Evolutionary conservation across 1,140 invertebrate genomes (phyloP), one percentile per base, ranked within the genome.

Genomic region (Camponotus vicinus): DNA sequence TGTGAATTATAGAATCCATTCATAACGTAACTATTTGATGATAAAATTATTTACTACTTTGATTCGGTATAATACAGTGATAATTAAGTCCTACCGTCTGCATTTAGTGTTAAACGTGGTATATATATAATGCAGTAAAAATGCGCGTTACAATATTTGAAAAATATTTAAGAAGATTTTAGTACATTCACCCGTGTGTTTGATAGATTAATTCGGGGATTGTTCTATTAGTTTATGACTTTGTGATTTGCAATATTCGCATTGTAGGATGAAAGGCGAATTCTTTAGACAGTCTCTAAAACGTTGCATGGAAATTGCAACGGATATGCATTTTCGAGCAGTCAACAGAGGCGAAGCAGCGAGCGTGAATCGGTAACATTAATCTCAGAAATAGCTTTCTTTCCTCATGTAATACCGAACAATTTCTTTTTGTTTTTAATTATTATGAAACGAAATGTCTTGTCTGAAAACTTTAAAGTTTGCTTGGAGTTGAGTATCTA

Each of bases 351-450:
- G 69, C 71, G 75, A 86, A 89, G 87, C 87, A 73, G 73, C 64
- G 49, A 40, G 88, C 66, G 73, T 64, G 87, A 89, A 80, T 89
- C 75, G 76, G 61, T 75, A 59, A 77, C 49, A 78, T 86, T 88
- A 75, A 84, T 83, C 69, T 32, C 55, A 37, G 79, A 83, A 83
- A 59, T 83, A 61, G 55, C 34, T 13, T 55, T 64, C 42, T 77
- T 34, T 76, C 34, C 9, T 64, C 18, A 13, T 11, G 21, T 21
- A 1, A 8, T 15, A 34, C 9, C 27, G 34, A n/a, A n/a, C 9
- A 8, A 49, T 49, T n/a, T n/a, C 18, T 34, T 64, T 52, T 27
- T 59, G 7, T 11, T 13, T 4, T 18, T 45, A 18, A 71, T 61
- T 15, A 21, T 45, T 21, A 21, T 34, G 18, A 49, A 61, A 37